Evolutionary conservation across 2,888 invertebrate genomes (phyloP), one percentile per base, ranked within the genome.

Genomic region (Nematopogon swammerdamellus): DNA sequence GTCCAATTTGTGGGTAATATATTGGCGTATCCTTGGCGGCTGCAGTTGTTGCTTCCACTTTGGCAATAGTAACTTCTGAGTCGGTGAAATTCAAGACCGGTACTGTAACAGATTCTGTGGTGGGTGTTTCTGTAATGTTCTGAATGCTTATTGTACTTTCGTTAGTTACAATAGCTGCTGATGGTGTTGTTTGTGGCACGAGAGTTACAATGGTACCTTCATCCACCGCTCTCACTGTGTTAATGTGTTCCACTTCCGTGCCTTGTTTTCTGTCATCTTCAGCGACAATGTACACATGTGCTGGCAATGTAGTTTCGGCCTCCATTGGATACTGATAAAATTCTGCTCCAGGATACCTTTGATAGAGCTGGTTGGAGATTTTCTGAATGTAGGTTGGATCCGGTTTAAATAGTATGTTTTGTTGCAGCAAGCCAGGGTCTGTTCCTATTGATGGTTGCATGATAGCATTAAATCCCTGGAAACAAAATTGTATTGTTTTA

Each of bases 341-440:
- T 53, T 79, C 76, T 1, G 79, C 64, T 3, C 70, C 62, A 0
- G 70, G 72, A 55, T 70, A 72, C 43, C 75, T 63, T 53, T 77
- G 71, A 43, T 72, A 55, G 18, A 75, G 59, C 53, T 75, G 75
- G 30, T 60, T 65, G 58, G 76, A 77, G 19, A 77, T 60, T 56
- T 76, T 77, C 55, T 77, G 77, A 49, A 82, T 60, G 54, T 70
- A 80, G 53, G 65, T 60, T n/a, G 72, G 72, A 56, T 82, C 81
- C 10, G 82, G 74, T 60, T 82, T 81, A 55, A 82, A 83, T 6
- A 83, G 63, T 11, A 70, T 64, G 52, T 68, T 69, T 2, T 72
- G 72, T 51, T 72, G 65, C 53, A 76, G 70, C 18, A 74, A 16
- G 69, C 61, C 47, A 67, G 68, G 42, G 69, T 53, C 8, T 71